Conservation (phyloP, 2,888 invertebrate genomes). For the Pyrrhopygopsis socrates region DNA sequence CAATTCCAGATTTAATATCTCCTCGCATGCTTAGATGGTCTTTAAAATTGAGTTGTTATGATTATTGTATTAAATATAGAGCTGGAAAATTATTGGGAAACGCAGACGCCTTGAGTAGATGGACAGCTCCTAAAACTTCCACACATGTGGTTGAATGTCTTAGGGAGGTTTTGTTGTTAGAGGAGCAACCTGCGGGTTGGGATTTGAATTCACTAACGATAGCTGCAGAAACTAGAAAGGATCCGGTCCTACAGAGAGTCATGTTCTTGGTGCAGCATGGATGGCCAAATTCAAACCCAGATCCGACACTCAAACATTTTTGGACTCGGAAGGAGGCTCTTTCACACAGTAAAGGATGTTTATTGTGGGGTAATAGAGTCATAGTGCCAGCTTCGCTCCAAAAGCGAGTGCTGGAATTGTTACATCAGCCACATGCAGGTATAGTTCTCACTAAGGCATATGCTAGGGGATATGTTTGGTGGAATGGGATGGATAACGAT, state of each 20-base stretch:
- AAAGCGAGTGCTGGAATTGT: background rate
- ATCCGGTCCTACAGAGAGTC: background rate
- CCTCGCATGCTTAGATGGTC: slow-evolving; percentile 43
- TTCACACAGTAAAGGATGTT: background rate
- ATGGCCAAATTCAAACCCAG: background rate
- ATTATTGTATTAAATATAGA: slow-evolving; percentile 12
- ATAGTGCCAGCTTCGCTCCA: background rate
- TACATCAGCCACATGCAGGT: slow-evolving; percentile 1
- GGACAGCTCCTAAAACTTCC: background rate
- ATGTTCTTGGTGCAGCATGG: background rate
- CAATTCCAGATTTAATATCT: background rate
- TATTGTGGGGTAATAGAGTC: slow-evolving; percentile 3
- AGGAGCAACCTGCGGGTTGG: background rate
- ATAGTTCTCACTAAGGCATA: slow-evolving; percentile 50
- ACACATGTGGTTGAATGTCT: background rate
- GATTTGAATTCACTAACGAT: background rate
- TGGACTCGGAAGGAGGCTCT: background rate
- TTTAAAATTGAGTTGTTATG: slow-evolving; percentile 26
- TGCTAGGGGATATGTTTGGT: slow-evolving; percentile 70
- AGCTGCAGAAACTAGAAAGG: background rate
- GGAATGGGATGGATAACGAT: slow-evolving; percentile 56
- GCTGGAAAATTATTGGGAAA: slow-evolving; percentile 19
- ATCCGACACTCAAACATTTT: background rate
- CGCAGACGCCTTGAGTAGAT: slow-evolving; percentile 26
- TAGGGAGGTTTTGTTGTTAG: slow-evolving; percentile 9